phyloP scores from a whole-genome alignment of 2,888 invertebrate species.

The Spisula subtruncata region DNA sequence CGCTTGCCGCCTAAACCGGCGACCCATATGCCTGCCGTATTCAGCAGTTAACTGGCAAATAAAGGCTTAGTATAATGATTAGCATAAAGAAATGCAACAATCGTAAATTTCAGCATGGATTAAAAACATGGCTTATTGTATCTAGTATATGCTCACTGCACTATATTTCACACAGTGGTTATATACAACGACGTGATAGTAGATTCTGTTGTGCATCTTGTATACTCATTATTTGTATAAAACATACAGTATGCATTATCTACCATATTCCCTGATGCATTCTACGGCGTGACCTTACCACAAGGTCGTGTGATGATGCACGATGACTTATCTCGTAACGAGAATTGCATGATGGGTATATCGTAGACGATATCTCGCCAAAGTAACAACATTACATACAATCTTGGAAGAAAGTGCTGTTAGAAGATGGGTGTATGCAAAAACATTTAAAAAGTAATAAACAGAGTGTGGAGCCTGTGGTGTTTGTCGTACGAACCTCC shows the following conservation, averaged over 20 bases:
- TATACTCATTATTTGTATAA: slow-evolving; percentile 25
- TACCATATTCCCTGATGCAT: not conserved
- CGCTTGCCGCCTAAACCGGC: no score
- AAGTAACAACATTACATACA: slow-evolving; percentile 27
- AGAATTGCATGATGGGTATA: slow-evolving; percentile 58
- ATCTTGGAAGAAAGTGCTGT: slow-evolving; percentile 47
- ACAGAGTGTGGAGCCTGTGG: slow-evolving; percentile 18
- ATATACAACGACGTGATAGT: not conserved
- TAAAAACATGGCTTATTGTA: no score
- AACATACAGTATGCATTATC: slow-evolving; percentile 9
- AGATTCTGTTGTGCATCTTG: not conserved
- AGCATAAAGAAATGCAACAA: no score
- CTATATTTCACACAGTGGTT: not conserved
- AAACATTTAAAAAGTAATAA: slow-evolving; percentile 50
- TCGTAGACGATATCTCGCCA: slow-evolving; percentile 45
- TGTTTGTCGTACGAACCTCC: not conserved
- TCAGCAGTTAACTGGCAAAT: no score
- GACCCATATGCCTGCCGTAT: no score
- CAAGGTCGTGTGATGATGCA: not conserved
- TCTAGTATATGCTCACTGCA: not conserved
- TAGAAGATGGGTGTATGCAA: not conserved
- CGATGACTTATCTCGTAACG: slow-evolving; percentile 53
- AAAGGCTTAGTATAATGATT: no score
- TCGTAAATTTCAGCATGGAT: no score
- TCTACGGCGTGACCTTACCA: slow-evolving; percentile 8